Evolutionary conservation across 2,888 invertebrate species (phyloP).

Genomic region (Trileptium ribeirensis): DNA sequence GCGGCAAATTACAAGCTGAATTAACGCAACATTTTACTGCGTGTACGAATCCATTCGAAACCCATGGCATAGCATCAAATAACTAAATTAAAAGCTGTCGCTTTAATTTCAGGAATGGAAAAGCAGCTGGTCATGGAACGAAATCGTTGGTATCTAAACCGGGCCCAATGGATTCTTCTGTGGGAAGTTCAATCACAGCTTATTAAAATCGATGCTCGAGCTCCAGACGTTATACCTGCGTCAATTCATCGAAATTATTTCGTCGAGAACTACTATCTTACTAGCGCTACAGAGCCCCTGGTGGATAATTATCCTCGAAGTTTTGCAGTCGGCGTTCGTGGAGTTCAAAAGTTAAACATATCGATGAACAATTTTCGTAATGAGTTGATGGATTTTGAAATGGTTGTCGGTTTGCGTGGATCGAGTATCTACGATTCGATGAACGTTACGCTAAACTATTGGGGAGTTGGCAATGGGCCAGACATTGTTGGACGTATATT

Average conservation of each 20-base stretch:
- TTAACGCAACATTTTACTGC: too few species aligned
- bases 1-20: too few species aligned
- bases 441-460: constrained; percentile 89
- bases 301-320: constrained; percentile 60
- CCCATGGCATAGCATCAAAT: too few species aligned
- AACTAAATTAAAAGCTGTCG: too few species aligned
- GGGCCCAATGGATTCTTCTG: constrained; percentile 44
- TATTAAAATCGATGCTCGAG: neutral
- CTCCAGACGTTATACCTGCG: constrained; percentile 35
- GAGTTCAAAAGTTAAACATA: constrained; percentile 84
- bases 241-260: constrained; percentile 45
- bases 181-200: constrained; percentile 1
- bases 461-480: constrained; percentile 72
- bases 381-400: constrained; percentile 66
- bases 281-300: constrained; percentile 31
- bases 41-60: too few species aligned
- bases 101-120: constrained; percentile 83
- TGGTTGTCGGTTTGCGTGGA: constrained; percentile 67
- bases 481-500: constrained; percentile 77
- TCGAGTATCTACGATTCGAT: constrained; percentile 70
- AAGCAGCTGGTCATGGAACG: constrained; percentile 74
- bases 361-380: constrained; percentile 83
- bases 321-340: constrained; percentile 80
- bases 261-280: constrained; percentile 40
- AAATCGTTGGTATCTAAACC: constrained; percentile 46